phyloP scores from a whole-genome alignment of 2,113 vertebrate species.

The Pycnonotus jocosus region DNA sequence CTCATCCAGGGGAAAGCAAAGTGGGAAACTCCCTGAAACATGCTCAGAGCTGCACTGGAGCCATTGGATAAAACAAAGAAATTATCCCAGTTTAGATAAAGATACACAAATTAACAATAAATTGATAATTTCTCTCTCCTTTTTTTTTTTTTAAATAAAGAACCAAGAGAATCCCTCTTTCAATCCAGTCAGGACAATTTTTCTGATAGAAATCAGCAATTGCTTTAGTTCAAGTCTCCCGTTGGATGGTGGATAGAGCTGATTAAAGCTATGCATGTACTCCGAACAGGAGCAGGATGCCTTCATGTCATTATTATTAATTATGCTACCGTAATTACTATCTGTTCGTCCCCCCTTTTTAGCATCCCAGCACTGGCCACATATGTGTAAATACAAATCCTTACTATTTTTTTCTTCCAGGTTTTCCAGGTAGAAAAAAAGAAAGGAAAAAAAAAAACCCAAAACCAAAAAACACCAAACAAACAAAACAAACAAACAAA shows the following conservation, averaged over 20 bases:
- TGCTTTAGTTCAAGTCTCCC: neutral
- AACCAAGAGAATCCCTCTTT: neutral
- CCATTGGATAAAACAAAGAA: neutral
- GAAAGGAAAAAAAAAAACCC: too few species aligned
- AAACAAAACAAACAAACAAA: neutral
- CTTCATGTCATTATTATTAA: slow-evolving; percentile 50
- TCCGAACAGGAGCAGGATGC: slow-evolving; percentile 40
- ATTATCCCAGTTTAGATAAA: neutral
- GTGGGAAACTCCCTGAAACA: neutral
- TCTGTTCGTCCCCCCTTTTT: neutral
- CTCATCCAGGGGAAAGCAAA: neutral
- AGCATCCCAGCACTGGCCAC: neutral
- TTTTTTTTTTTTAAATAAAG: neutral
- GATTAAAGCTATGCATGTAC: slow-evolving; percentile 26
- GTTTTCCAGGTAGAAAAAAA: neutral
- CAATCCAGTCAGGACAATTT: neutral
- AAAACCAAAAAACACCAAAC: too few species aligned
- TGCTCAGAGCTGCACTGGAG: neutral
- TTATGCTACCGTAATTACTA: slow-evolving; percentile 42
- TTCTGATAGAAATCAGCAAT: neutral
- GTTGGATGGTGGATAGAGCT: neutral
- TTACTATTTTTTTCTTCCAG: neutral
- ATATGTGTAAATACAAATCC: neutral
- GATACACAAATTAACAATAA: neutral
- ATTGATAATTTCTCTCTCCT: neutral